Conservation (phyloP, 2,113 vertebrate genomes). For the Lepidothrix coronata region DNA sequence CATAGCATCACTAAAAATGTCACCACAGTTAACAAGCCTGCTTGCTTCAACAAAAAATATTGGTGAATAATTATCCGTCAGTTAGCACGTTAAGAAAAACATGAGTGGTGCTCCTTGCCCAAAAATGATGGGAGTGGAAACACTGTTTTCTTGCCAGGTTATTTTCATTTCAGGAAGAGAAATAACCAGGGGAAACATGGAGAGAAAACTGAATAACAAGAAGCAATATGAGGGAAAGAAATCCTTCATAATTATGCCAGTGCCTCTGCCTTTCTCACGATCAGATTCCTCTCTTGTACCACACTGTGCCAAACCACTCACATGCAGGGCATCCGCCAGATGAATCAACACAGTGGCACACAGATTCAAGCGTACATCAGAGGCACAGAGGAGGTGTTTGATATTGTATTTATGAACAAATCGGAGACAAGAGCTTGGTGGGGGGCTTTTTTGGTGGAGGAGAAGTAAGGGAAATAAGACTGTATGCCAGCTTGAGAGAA, state of each 20-base stretch:
- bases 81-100: neutral
- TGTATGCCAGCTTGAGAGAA: neutral
- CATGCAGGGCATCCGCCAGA: neutral
- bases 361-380: neutral
- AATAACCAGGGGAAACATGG: conserved; percentile 48
- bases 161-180: conserved; percentile 58
- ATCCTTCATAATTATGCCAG: conserved; percentile 10
- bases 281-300: neutral
- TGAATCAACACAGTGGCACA: neutral
- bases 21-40: conserved; percentile 42
- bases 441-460: neutral
- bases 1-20: conserved; percentile 37
- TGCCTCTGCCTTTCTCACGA: neutral
- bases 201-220: conserved; percentile 45
- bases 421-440: neutral
- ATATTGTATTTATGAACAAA: conserved; percentile 29
- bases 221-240: neutral
- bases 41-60: conserved; percentile 35
- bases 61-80: conserved; percentile 33
- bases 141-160: conserved; percentile 63
- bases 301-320: conserved; percentile 6
- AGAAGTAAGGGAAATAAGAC: neutral
- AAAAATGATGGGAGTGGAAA: conserved; percentile 29
- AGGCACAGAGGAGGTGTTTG: conserved; percentile 15
- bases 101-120: neutral